Evolutionary conservation across 2,113 vertebrate species (phyloP).

Genomic region (Pleuronectes platessa): DNA sequence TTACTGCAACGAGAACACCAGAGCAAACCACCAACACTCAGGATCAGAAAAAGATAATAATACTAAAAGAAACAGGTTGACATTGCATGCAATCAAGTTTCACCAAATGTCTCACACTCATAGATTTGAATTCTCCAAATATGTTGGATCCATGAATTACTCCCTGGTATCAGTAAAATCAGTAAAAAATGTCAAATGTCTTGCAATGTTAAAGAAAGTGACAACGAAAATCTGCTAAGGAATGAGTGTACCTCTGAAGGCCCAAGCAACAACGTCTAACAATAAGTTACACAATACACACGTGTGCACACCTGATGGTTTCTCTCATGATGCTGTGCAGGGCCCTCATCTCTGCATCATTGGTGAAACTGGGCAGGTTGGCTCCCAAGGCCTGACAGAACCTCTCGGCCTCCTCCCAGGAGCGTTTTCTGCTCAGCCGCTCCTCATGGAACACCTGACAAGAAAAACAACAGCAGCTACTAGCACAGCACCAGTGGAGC

Average conservation of each 20-base stretch:
- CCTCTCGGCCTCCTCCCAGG: constrained; percentile 93
- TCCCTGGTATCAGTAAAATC: too few species aligned
- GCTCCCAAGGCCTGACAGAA: constrained; percentile 93
- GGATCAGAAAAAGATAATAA: not conserved
- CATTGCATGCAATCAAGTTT: too few species aligned
- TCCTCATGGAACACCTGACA: constrained; percentile 91
- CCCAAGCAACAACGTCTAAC: too few species aligned
- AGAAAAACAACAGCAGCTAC: constrained; percentile 56
- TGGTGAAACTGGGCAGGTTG: constrained; percentile 89
- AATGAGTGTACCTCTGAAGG: too few species aligned
- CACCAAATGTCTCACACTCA: too few species aligned
- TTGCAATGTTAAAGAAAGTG: too few species aligned
- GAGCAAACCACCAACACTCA: not conserved
- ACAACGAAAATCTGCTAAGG: too few species aligned
- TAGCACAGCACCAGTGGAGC: not conserved
- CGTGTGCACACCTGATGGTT: constrained; percentile 84
- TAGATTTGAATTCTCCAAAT: too few species aligned
- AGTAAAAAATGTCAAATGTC: too few species aligned
- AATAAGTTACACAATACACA: too few species aligned
- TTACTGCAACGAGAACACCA: constrained; percentile 72
- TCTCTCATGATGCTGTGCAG: constrained; percentile 85
- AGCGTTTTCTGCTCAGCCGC: constrained; percentile 88
- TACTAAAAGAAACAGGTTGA: too few species aligned
- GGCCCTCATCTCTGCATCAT: constrained; percentile 80
- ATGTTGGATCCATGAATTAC: too few species aligned